Evolutionary conservation across 2,888 invertebrate genomes (phyloP).

Genomic region (Agrotis exclamationis): DNA sequence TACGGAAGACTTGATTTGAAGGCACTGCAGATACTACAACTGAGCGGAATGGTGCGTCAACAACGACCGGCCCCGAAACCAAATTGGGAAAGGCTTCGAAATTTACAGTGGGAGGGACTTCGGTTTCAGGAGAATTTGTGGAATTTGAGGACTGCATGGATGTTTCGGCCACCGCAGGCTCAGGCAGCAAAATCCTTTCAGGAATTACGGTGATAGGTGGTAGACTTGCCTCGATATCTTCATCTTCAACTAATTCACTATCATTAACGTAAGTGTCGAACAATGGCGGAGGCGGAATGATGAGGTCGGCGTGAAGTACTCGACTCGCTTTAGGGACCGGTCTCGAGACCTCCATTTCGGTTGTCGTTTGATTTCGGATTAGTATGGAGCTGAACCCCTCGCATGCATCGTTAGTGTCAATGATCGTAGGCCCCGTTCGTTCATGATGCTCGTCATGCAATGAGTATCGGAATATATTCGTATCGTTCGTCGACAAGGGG

Average conservation of each 20-base stretch:
- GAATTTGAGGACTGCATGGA: constrained; percentile 87
- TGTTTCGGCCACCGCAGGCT: constrained; percentile 85
- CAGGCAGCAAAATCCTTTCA: constrained; percentile 83
- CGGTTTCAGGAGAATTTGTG: constrained; percentile 84
- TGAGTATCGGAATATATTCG: constrained; percentile 71
- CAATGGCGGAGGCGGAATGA: constrained; percentile 89
- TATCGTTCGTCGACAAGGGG: constrained; percentile 72
- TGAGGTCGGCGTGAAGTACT: constrained; percentile 85
- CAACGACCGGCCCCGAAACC: constrained; percentile 62
- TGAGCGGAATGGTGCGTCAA: constrained; percentile 70
- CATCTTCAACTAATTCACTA: constrained; percentile 75
- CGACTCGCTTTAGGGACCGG: constrained; percentile 78
- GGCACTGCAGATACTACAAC: constrained; percentile 83
- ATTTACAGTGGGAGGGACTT: constrained; percentile 87
- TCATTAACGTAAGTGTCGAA: constrained; percentile 87
- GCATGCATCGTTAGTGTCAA: constrained; percentile 89
- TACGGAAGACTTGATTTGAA: constrained; percentile 81
- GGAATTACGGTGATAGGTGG: constrained; percentile 85
- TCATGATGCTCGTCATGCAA: constrained; percentile 82
- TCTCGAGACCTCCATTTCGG: constrained; percentile 78
- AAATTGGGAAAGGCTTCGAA: constrained; percentile 83
- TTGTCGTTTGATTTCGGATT: constrained; percentile 82
- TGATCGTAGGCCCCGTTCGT: constrained; percentile 66
- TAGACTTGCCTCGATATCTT: constrained; percentile 73
- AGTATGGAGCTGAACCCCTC: constrained; percentile 84